A percentile compares a stretch with the other conserved stretches of the same genome.
These are phyloP conservation scores for Cardiocondyla obscurior DNA, from an alignment of 1,140 invertebrate genomes.

Conservation along the genomic window DNA sequence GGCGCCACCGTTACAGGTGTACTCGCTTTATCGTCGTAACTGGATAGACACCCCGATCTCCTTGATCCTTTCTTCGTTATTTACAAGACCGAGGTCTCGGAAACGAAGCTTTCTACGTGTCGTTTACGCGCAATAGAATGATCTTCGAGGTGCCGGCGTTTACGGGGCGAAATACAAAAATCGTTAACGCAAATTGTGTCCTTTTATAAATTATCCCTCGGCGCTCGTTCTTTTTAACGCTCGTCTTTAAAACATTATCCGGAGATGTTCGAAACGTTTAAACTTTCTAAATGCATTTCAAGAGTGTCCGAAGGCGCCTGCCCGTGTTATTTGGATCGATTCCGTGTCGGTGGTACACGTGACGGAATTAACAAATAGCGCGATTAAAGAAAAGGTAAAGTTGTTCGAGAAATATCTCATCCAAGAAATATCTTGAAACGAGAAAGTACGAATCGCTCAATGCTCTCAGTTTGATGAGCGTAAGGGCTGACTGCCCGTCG, in stretches of 20 bases:
- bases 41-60: constrained; percentile 63
- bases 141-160: constrained; percentile 14
- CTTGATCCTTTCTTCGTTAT: constrained; percentile 32
- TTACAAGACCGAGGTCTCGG: constrained; percentile 25
- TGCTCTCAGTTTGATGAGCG: constrained; percentile 51
- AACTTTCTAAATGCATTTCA: background rate
- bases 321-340: background rate
- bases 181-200: background rate
- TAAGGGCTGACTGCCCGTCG: constrained; percentile 20
- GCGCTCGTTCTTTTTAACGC: background rate
- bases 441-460: constrained; percentile 30
- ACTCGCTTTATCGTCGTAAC: constrained; percentile 60
- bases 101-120: constrained; percentile 33
- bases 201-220: background rate
- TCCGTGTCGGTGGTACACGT: background rate
- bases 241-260: background rate
- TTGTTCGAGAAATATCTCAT: constrained; percentile 6
- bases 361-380: background rate
- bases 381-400: background rate
- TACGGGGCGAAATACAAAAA: background rate
- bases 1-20: constrained; percentile 61
- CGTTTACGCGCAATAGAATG: constrained; percentile 35
- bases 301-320: background rate
- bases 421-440: constrained; percentile 18
- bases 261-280: background rate